phyloP scores from a whole-genome alignment of 1,140 invertebrate species.

The Mylabris phalerata region DNA sequence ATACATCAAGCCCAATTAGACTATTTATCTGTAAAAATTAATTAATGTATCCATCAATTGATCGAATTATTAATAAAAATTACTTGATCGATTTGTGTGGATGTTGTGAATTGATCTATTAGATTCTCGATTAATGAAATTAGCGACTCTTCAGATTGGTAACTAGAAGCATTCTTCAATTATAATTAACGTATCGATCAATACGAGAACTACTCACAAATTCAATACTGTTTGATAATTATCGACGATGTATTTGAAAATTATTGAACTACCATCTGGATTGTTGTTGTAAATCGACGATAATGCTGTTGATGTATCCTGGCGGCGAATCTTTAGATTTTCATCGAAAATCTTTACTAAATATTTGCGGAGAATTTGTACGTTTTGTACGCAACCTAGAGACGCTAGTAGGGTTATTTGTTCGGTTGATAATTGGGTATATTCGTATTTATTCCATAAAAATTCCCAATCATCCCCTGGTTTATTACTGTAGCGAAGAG shows the following conservation, averaged over 20 bases:
- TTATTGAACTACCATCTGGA: neutral
- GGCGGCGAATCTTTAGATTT: neutral
- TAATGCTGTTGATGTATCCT: neutral
- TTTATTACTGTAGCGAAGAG: conserved; percentile 38
- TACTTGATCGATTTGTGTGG: neutral
- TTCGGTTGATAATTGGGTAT: conserved; percentile 46
- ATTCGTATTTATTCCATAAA: conserved; percentile 46
- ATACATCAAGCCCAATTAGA: conserved; percentile 1
- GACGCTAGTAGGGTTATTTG: conserved; percentile 48
- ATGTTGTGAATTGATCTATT: too few species aligned
- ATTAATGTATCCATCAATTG: too few species aligned
- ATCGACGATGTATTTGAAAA: too few species aligned
- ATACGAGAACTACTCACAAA: too few species aligned
- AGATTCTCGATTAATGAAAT: too few species aligned
- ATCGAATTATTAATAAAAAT: conserved; percentile 3
- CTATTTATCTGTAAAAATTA: neutral
- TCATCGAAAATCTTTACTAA: neutral
- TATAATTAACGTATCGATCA: too few species aligned
- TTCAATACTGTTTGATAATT: too few species aligned
- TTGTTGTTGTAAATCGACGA: neutral
- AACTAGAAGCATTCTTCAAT: too few species aligned
- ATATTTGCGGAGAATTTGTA: conserved; percentile 32
- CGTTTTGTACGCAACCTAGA: conserved; percentile 50
- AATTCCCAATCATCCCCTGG: conserved; percentile 40
- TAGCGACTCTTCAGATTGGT: too few species aligned